Evolutionary conservation across 2,888 invertebrate species (phyloP).

Genomic region (Atethmia centrago): DNA sequence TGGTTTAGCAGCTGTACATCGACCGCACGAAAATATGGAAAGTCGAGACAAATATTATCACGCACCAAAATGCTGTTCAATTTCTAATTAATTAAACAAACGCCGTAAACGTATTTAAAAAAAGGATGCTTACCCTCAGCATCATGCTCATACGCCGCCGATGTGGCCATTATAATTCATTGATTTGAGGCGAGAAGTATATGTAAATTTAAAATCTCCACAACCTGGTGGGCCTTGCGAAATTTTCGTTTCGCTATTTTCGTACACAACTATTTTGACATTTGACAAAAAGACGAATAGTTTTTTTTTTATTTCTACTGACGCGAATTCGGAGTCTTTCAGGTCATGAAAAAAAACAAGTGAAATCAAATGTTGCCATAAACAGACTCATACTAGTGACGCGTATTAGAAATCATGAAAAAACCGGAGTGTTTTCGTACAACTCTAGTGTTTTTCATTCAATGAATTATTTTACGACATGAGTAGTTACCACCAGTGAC

Average conservation of each 20-base stretch:
- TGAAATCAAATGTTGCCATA: constrained; percentile 28
- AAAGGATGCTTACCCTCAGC: constrained; percentile 81
- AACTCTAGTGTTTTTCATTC: constrained; percentile 27
- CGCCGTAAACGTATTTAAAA: constrained; percentile 13
- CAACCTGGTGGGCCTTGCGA: constrained; percentile 58
- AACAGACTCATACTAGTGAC: background rate
- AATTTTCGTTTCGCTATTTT: constrained; percentile 73
- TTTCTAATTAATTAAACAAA: constrained; percentile 55
- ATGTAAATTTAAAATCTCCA: constrained; percentile 51
- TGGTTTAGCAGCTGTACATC: constrained; percentile 46
- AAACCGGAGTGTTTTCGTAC: constrained; percentile 34
- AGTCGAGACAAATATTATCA: constrained; percentile 64
- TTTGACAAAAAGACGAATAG: constrained; percentile 53
- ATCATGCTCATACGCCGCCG: constrained; percentile 84
- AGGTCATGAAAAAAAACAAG: constrained; percentile 34
- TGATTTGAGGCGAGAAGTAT: constrained; percentile 49
- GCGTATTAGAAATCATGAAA: background rate
- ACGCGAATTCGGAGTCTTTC: constrained; percentile 44
- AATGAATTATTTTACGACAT: background rate
- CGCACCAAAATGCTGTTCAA: constrained; percentile 55
- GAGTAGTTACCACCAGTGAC: constrained; percentile 51
- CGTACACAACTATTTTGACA: constrained; percentile 74
- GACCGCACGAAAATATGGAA: constrained; percentile 62
- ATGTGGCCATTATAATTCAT: constrained; percentile 82
- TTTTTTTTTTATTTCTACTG: constrained; percentile 32